phyloP scores from a whole-genome alignment of 2,797 vertebrate genomes.

The Babyrousa celebensis region DNA sequence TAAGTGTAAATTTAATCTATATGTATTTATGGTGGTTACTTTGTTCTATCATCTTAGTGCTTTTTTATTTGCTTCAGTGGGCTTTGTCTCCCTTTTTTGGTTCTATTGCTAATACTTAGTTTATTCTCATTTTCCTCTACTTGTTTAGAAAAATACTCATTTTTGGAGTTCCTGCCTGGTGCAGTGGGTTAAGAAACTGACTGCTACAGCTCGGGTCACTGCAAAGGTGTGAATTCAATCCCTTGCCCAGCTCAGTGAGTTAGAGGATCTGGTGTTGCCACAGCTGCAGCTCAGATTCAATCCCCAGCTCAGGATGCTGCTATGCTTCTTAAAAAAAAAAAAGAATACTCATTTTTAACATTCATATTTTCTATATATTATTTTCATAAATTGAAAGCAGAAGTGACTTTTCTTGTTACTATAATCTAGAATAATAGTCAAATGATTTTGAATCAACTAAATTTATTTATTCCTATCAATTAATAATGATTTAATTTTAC shows the following conservation, averaged over 20 bases:
- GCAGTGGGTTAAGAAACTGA: too few species aligned
- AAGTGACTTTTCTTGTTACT: background rate
- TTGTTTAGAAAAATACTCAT: background rate
- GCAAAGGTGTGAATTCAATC: too few species aligned
- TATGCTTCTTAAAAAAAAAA: too few species aligned
- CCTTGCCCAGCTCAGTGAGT: too few species aligned
- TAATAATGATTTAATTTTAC: background rate
- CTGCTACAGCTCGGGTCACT: too few species aligned
- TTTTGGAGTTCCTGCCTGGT: too few species aligned
- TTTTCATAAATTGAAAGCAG: background rate
- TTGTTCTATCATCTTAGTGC: background rate
- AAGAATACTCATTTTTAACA: background rate
- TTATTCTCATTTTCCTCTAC: background rate
- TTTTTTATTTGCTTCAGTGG: conserved; percentile 2
- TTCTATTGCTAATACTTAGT: background rate
- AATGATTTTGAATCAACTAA: background rate
- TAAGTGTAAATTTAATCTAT: background rate
- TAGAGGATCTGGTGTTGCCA: too few species aligned
- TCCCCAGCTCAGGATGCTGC: too few species aligned
- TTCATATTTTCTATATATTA: background rate
- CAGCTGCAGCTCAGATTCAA: too few species aligned
- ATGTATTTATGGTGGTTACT: background rate
- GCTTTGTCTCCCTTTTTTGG: background rate
- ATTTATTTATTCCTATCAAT: background rate
- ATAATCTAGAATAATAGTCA: background rate